A percentile compares a stretch with the other conserved stretches of the same genome.
Evolutionary conservation across 1,140 invertebrate genomes (phyloP).

Genomic region (Dinothrombium tinctorium): DNA sequence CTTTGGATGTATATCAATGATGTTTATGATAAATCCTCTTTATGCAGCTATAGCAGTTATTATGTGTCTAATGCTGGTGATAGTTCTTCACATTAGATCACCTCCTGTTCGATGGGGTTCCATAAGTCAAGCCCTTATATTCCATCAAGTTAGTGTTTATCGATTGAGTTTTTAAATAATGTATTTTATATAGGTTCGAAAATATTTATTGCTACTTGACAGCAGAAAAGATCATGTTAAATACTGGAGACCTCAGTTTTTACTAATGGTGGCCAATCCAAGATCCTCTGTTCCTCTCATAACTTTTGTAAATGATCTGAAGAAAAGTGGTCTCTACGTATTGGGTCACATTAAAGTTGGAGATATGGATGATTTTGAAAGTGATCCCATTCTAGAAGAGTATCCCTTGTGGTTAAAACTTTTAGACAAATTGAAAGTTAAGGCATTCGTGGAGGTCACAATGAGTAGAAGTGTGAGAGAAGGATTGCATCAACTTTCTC

Average conservation of each 20-base stretch:
- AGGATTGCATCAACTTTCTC: no score
- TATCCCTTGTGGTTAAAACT: conserved; percentile 64
- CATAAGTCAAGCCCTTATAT: no score
- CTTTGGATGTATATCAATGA: no score
- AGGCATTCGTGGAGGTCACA: conserved; percentile 90
- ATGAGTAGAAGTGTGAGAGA: no score
- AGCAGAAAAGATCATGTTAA: conserved; percentile 92
- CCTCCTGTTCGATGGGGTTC: no score
- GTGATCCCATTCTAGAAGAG: conserved; percentile 44
- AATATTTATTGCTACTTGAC: conserved; percentile 81
- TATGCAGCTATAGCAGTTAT: no score
- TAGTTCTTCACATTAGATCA: no score
- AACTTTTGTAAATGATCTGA: conserved; percentile 92
- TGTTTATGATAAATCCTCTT: no score
- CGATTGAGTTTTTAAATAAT: no score
- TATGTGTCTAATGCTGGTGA: no score
- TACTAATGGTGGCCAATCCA: conserved; percentile 73
- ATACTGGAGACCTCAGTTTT: conserved; percentile 93
- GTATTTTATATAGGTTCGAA: no score
- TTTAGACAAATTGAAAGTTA: conserved; percentile 66
- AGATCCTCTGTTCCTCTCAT: conserved; percentile 70
- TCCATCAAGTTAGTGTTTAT: no score
- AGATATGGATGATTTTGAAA: conserved; percentile 18
- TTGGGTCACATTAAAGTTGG: conserved; percentile 63
- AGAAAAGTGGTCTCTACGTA: conserved; percentile 89